Evolutionary conservation across 1,140 invertebrate genomes (phyloP), one percentile per base, ranked within the genome.

Genomic region (Drosophila micromelanica): DNA sequence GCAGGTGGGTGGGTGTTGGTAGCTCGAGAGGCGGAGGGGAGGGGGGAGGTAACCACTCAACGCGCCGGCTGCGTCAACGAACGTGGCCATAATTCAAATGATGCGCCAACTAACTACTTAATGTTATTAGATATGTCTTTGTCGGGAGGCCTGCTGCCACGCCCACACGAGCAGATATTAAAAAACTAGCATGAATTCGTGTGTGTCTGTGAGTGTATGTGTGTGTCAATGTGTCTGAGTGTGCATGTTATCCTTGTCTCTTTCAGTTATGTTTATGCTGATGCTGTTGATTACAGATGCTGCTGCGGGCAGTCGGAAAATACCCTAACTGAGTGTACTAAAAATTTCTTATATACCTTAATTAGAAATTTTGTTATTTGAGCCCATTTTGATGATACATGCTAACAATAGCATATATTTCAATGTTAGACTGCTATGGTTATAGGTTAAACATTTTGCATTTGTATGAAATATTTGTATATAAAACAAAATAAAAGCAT

Each of bases 31-130:
- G 42, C 11, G 42, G 12, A 8, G 30, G 7, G 42, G 12, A 8
- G 30, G 7, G 5, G 3, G 27, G 45, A 15, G 43, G 11, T 43
- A 45, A 42, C 43, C 77, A 68, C 57, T 67, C 69, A 57, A 74
- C 67, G 74, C 61, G 76, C 78, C 80, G 75, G 67, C 71, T 87
- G 82, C 72, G 78, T 76, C 67, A 57, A 57, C 60, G 78, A 82
- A 86, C 82, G 82, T 87, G 82, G 82, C 48, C 82, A 86, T 86
- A 86, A 86, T 86, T 86, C 84, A 86, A 86, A 86, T 76, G 78
- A 86, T 73, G 82, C 82, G 82, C 82, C 73, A 82, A 81, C 82
- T 82, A 86, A 72, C 69, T 67, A 72, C 84, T 87, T 86, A 86
- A 87, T 89, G 82, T 86, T 86, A 86, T 86, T 86, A 86, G 82